Evolutionary conservation across 2,113 vertebrate genomes (phyloP).

Genomic region (Tachycineta bicolor): DNA sequence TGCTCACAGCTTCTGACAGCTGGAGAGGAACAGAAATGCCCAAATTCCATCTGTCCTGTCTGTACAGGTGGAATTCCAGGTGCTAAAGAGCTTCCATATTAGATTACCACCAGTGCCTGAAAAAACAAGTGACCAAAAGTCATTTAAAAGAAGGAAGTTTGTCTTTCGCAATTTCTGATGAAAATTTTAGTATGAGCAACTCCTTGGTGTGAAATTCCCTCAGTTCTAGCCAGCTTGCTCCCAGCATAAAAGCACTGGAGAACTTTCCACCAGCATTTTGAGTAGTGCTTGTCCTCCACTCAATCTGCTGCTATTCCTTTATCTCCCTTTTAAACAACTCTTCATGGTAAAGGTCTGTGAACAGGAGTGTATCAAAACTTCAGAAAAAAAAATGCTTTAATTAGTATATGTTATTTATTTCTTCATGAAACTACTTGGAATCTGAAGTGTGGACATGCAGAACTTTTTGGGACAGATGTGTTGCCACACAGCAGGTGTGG

Average conservation of each 20-base stretch:
- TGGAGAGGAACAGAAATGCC: neutral
- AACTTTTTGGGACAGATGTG: neutral
- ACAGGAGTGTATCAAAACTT: neutral
- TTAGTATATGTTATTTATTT: neutral
- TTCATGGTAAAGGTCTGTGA: neutral
- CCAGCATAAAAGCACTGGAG: neutral
- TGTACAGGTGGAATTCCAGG: neutral
- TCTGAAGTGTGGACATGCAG: neutral
- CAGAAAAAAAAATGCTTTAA: neutral
- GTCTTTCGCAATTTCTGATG: neutral
- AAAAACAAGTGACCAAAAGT: neutral
- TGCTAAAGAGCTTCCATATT: neutral
- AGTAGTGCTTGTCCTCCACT: neutral
- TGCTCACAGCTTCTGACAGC: neutral
- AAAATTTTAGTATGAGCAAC: neutral
- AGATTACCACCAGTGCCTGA: neutral
- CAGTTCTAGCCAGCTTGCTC: neutral
- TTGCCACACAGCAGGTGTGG: neutral
- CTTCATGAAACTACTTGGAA: neutral
- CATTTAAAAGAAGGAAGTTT: neutral
- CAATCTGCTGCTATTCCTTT: neutral
- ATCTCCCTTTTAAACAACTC: neutral
- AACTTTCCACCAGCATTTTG: neutral
- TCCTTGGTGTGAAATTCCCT: neutral
- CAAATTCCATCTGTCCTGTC: neutral